phyloP scores from a whole-genome alignment of 2,888 invertebrate species.

The Pristionchus maxplancki region DNA sequence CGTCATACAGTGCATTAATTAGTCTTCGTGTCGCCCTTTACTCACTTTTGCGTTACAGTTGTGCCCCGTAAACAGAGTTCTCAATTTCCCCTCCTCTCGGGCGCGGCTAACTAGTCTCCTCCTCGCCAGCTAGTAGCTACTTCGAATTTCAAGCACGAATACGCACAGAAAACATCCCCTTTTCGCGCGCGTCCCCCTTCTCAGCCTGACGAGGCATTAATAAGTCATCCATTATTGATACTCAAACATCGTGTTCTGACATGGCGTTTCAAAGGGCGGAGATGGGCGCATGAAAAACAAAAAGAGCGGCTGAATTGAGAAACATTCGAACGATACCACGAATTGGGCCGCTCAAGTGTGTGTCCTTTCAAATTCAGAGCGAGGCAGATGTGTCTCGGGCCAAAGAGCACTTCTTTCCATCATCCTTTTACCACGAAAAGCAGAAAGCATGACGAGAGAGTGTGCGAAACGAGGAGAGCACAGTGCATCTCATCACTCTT shows the following conservation, averaged over 20 bases:
- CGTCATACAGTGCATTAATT: background rate
- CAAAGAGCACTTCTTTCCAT: conserved; percentile 45
- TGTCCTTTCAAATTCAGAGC: conserved; percentile 25
- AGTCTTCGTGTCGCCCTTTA: background rate
- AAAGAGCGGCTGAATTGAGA: background rate
- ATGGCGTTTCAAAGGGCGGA: background rate
- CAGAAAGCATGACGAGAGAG: background rate
- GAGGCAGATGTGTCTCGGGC: conserved; percentile 12
- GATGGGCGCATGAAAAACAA: background rate
- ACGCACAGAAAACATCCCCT: conserved; percentile 2
- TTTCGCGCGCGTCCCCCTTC: background rate
- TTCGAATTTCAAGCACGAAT: conserved; percentile 35
- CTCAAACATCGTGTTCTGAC: conserved; percentile 41
- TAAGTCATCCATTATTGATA: conserved; percentile 42
- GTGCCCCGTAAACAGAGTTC: conserved; percentile 2
- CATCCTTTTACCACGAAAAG: background rate
- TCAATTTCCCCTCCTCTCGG: background rate
- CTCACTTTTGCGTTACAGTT: conserved; percentile 1
- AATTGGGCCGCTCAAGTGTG: background rate
- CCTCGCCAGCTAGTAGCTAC: background rate
- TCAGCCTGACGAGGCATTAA: conserved; percentile 2
- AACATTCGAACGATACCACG: background rate
- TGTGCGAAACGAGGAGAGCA: conserved; percentile 1
- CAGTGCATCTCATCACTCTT: background rate
- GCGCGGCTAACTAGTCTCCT: conserved; percentile 25